Conservation (phyloP, 2,113 vertebrate species). For the Seriola aureovittata region DNA sequence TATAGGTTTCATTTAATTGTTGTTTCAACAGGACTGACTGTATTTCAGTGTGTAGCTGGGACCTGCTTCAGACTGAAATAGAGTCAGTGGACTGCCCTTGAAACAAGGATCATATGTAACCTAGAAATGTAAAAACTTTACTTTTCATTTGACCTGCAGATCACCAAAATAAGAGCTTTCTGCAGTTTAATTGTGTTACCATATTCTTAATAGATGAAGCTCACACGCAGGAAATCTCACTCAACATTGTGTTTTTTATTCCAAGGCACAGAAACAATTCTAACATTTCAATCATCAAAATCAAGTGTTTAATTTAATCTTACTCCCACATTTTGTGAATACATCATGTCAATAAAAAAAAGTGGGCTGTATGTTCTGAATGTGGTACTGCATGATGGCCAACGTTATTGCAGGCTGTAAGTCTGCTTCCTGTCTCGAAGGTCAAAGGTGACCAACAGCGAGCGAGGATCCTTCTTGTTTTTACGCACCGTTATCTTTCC, state of each 20-base stretch:
- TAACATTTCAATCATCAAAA: conserved; percentile 5
- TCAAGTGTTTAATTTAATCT: background rate
- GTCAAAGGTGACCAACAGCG: conserved; percentile 88
- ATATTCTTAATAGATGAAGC: background rate
- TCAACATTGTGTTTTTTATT: conserved; percentile 30
- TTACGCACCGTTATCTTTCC: conserved; percentile 90
- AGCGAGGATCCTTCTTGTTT: conserved; percentile 94
- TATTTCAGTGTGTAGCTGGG: background rate
- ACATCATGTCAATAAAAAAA: background rate
- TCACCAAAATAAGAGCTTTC: background rate
- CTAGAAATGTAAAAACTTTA: background rate
- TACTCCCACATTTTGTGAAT: background rate
- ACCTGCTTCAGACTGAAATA: background rate
- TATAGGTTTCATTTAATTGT: background rate
- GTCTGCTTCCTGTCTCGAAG: conserved; percentile 86
- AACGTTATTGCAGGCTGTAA: conserved; percentile 88
- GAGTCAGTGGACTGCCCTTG: background rate
- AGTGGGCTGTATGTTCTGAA: background rate
- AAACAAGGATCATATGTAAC: background rate
- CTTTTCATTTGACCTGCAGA: background rate
- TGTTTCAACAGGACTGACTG: background rate
- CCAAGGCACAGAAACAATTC: conserved; percentile 24
- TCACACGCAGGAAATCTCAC: background rate
- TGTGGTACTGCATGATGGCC: background rate
- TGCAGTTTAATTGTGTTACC: background rate